Evolutionary conservation across 1,140 invertebrate species (phyloP), one percentile per base, ranked within the genome.

Genomic region (Lasioglossum albipes): DNA sequence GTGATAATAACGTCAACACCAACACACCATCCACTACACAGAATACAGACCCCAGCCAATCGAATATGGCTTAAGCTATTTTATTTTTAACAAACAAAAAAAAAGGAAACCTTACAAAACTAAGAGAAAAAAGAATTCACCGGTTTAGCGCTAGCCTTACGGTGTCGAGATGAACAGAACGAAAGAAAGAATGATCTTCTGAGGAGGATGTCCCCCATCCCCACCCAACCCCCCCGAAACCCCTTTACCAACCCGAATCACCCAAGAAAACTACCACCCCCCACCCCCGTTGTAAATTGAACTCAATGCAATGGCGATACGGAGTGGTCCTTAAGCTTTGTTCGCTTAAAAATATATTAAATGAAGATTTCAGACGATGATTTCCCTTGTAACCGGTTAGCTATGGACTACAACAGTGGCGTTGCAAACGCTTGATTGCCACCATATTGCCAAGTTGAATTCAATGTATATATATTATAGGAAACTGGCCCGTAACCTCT

Each of bases 61-160:
- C 92, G 87, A 93, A 88, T 86, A 93, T 93, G 92, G 92, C 93
- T 91, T 93, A 91, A 89, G 77, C 57, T 76, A 75, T 77, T 82
- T 84, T 78, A 66, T 69, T 80, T 77, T 77, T 67, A 27, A 54
- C 10, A 54, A 54, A 54, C 12, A 52, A 16, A 18, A 52, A 52
- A 64, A 64, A 16, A 18, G 18, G 41, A 65, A 59, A 65, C 54
- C 42, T 75, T 72, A 72, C 49, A 52, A 59, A 59, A 59, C 41
- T 45, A 45, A 75, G 20, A 75, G 41, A 74, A 18, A 74, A 18
- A 72, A 54, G 57, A 59, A 65, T 65, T 65, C 62, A 65, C 62
- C 62, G 31, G 45, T 65, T 65, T 59, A 65, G 62, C 41, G 62
- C 22, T 65, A 65, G 62, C 62, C 62, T 65, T 66, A 66, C 65